Conservation (phyloP, 2,888 invertebrate species). For the Catocala sponsa region DNA sequence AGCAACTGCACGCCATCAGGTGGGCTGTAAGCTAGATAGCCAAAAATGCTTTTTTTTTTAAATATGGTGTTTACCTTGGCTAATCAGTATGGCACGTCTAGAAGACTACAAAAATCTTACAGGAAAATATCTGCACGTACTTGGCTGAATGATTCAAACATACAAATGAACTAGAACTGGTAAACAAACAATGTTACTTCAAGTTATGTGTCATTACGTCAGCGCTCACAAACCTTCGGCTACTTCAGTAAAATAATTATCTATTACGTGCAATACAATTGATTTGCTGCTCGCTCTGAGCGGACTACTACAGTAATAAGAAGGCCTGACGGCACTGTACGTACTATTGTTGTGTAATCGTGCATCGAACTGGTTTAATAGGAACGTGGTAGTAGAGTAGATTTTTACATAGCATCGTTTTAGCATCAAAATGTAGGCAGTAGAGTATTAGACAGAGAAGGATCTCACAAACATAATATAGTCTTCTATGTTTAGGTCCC, state of each 20-base stretch:
- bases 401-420: no score
- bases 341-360: constrained; percentile 42
- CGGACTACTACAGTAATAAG: constrained; percentile 48
- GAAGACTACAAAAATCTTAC: no score
- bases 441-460: no score
- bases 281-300: constrained; percentile 53
- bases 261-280: constrained; percentile 51
- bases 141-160: not conserved
- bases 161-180: constrained; percentile 18
- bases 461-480: no score
- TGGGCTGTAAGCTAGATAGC: no score
- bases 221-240: constrained; percentile 58
- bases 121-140: not conserved
- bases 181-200: constrained; percentile 20
- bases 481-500: no score
- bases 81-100: no score
- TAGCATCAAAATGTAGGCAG: no score
- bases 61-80: no score
- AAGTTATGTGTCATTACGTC: constrained; percentile 44
- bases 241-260: constrained; percentile 28
- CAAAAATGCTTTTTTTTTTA: no score
- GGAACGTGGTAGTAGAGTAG: no score
- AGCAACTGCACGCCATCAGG: no score
- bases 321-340: constrained; percentile 32
- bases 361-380: constrained; percentile 37